phyloP scores from a whole-genome alignment of 92 coral and sea anemone species.

The Phenganax subtilis region DNA sequence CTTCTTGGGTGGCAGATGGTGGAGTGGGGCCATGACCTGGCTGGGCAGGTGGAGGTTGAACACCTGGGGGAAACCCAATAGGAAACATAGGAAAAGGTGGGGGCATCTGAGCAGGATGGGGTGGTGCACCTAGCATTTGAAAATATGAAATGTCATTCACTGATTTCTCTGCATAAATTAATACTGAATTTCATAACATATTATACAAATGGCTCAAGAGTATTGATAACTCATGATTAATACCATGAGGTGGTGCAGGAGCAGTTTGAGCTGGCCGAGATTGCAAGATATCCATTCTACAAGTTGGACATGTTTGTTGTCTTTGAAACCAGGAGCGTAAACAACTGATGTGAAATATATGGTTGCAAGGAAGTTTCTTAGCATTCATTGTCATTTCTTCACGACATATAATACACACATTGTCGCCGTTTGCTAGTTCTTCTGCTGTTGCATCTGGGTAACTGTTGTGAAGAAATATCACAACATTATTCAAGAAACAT shows the following conservation, averaged over 20 bases:
- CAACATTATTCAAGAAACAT: not conserved
- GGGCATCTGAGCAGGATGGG: slow-evolving; percentile 23
- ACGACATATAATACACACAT: slow-evolving; percentile 93
- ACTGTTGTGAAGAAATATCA: slow-evolving; percentile 32
- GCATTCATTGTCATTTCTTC: slow-evolving; percentile 97
- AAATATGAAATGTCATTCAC: slow-evolving; percentile 23
- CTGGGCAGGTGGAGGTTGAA: slow-evolving; percentile 45
- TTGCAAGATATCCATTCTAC: slow-evolving; percentile 94
- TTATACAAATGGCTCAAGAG: too few species aligned
- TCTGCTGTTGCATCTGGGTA: slow-evolving; percentile 98
- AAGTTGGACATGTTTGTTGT: slow-evolving; percentile 97
- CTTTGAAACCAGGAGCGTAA: slow-evolving; percentile 96
- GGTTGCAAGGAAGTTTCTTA: slow-evolving; percentile 94
- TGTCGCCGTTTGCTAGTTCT: slow-evolving; percentile 84
- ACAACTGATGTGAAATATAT: slow-evolving; percentile 94
- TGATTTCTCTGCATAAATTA: slow-evolving; percentile 47
- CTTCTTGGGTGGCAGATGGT: slow-evolving; percentile 33
- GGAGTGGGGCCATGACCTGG: slow-evolving; percentile 56
- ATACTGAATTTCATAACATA: slow-evolving; percentile 8
- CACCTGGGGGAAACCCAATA: slow-evolving; percentile 50
- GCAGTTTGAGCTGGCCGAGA: slow-evolving; percentile 27
- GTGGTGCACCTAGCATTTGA: slow-evolving; percentile 13
- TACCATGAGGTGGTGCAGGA: slow-evolving; percentile 35
- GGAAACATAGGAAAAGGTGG: slow-evolving; percentile 43
- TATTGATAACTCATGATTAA: slow-evolving; percentile 27